Percentiles rank a stretch among this genome's conserved stretches.
Conservation (phyloP, 2,888 invertebrate species). For the Terebella lapidaria region DNA sequence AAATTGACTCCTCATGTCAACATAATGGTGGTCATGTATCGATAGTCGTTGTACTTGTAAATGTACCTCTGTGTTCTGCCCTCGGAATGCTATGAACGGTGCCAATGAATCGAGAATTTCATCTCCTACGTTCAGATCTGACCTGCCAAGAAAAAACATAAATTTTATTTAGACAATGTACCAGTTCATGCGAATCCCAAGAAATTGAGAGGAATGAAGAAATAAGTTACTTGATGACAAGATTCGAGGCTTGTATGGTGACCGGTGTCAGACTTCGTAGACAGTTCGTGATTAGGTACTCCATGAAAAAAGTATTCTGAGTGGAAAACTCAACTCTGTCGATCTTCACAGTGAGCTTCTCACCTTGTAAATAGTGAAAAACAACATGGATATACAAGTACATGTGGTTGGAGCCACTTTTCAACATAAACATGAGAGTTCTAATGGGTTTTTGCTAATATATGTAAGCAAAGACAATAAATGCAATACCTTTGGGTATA, state of each 20-base stretch:
- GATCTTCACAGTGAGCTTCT: slow-evolving; percentile 31
- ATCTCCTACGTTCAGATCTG: slow-evolving; percentile 31
- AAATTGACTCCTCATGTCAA: no score
- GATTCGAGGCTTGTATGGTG: slow-evolving; percentile 29
- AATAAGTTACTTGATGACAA: slow-evolving; percentile 33
- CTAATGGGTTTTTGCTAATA: no score
- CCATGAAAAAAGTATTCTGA: slow-evolving; percentile 33
- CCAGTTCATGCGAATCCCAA: no score
- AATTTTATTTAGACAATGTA: no score
- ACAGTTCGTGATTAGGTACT: slow-evolving; percentile 35
- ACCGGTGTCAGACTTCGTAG: slow-evolving; percentile 33
- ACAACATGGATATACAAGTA: no score
- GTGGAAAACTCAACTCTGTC: slow-evolving; percentile 31
- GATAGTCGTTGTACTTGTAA: no score
- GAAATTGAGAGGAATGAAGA: no score
- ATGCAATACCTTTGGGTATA: slow-evolving; percentile 33
- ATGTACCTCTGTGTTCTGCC: slow-evolving; percentile 34
- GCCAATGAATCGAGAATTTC: slow-evolving; percentile 32
- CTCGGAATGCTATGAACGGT: slow-evolving; percentile 35
- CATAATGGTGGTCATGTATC: no score
- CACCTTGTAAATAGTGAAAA: slow-evolving; percentile 24
- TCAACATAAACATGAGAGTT: no score
- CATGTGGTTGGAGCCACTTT: no score
- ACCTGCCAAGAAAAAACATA: slow-evolving; percentile 25
- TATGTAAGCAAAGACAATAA: no score